Base-by-base conservation (phyloP, 2,888 invertebrate genomes). In the Phorcus lineatus region DNA sequence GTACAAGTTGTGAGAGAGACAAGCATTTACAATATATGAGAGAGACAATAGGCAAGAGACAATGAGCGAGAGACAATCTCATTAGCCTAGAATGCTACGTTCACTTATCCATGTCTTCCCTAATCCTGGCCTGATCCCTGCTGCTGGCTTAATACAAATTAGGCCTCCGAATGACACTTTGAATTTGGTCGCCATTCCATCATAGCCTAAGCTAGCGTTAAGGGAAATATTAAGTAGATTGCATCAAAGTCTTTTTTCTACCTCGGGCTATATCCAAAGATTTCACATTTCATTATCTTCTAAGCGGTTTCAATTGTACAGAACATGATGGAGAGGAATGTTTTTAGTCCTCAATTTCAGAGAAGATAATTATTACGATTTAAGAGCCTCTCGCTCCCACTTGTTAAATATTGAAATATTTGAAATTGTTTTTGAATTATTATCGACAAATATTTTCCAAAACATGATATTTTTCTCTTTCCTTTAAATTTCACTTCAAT, bases 141-240 rank as follows among this genome's bases (percentile, higher is more conserved):
- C 70, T 70, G 24, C 70, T 70, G 70, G 70, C 70, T 70, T 70
- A 70, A 70, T 70, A 70, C 70, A 70, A 70, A 70, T 70, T 70
- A 70, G 70, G 40, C 70, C 70, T 70, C 28, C 13, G 40, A 70
- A 31, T 70, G 70, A 70, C 70, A 70, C 70, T 70, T 70, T 70
- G 70, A 70, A 70, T 70, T 70, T 70, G 70, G 36, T 70, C 31
- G 28, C 19, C 70, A 70, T 24, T 70, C 70, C 70, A 70, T 70
- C 70, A 70, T 70, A 36, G 70, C 70, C 70, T 70, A 70, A 70
- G 70, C 70, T 70, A 36, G 70, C 70, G 70, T 40, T 70, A 70
- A 70, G 70, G 40, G 40, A 70, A 70, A 70, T 70, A 70, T 70
- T 70, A 70, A 70, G 70, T 70, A 40, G 70, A 70, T 40, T 70